Evolutionary conservation across 1,140 invertebrate genomes (phyloP).

Genomic region (Bombus terrestris): DNA sequence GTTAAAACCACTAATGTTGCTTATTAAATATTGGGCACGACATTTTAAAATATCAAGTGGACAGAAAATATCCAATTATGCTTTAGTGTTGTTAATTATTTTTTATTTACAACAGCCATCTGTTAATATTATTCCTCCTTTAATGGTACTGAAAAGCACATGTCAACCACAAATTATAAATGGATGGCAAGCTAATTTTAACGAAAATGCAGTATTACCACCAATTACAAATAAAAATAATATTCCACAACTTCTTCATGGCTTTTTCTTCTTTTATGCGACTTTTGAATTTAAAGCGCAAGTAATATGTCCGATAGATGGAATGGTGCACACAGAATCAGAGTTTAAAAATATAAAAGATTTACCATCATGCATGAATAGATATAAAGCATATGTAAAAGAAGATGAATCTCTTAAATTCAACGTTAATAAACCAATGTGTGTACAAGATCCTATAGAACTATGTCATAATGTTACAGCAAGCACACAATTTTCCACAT

Average conservation of each 20-base stretch:
- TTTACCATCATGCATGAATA: constrained; percentile 76
- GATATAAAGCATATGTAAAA: constrained; percentile 80
- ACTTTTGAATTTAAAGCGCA: constrained; percentile 82
- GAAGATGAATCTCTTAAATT: constrained; percentile 72
- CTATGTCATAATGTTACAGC: constrained; percentile 83
- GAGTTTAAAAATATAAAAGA: constrained; percentile 77
- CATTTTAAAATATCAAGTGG: constrained; percentile 82
- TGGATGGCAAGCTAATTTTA: constrained; percentile 83
- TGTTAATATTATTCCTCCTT: constrained; percentile 78
- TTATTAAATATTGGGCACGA: constrained; percentile 88
- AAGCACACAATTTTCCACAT: constrained; percentile 62
- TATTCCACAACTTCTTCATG: constrained; percentile 82
- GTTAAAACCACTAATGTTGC: constrained; percentile 84
- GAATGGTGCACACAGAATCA: constrained; percentile 76
- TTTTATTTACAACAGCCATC: constrained; percentile 86
- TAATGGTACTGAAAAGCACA: constrained; percentile 76
- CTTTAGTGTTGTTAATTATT: constrained; percentile 84
- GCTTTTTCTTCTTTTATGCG: constrained; percentile 85
- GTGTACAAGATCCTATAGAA: constrained; percentile 86
- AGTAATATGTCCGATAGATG: constrained; percentile 84
- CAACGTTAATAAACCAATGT: constrained; percentile 77
- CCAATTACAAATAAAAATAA: constrained; percentile 58
- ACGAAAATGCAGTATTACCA: constrained; percentile 54
- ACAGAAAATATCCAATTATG: constrained; percentile 85
- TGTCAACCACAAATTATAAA: constrained; percentile 70